These are phyloP conservation scores for Pachyramphus minor DNA, from an alignment of 2,113 vertebrate genomes.

Conservation along the genomic window DNA sequence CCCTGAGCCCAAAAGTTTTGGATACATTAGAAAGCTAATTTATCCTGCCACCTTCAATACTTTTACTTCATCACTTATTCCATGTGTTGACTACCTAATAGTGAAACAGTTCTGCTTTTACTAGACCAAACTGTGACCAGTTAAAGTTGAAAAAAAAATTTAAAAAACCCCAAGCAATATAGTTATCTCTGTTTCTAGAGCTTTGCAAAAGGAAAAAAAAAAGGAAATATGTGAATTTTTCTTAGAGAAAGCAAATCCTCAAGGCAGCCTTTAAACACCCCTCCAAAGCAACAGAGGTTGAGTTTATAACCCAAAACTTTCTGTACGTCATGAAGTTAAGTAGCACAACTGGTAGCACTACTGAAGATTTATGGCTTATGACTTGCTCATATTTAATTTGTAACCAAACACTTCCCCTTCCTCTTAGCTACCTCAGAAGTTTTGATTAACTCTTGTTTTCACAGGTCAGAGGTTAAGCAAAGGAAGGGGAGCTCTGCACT, in stretches of 20 bases:
- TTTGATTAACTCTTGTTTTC: slow-evolving; percentile 85
- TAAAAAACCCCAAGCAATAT: background rate
- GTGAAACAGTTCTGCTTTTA: slow-evolving; percentile 25
- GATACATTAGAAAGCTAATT: slow-evolving; percentile 29
- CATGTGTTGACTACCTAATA: slow-evolving; percentile 20
- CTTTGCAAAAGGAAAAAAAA: background rate
- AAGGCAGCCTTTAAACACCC: background rate
- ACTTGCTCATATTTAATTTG: slow-evolving; percentile 98
- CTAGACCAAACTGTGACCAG: slow-evolving; percentile 15
- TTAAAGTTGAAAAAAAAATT: background rate
- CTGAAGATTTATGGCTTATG: slow-evolving; percentile 89
- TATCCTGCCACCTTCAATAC: slow-evolving; percentile 47
- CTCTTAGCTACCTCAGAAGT: slow-evolving; percentile 87
- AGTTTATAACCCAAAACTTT: slow-evolving; percentile 79
- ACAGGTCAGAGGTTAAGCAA: slow-evolving; percentile 98
- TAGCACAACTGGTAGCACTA: slow-evolving; percentile 76
- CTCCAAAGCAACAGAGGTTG: slow-evolving; percentile 46
- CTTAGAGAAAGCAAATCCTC: background rate
- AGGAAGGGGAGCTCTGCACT: slow-evolving; percentile 85
- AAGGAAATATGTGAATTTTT: background rate
- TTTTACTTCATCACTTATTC: slow-evolving; percentile 39
- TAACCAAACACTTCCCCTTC: slow-evolving; percentile 98
- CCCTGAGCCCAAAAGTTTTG: slow-evolving; percentile 50
- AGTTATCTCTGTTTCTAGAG: background rate
- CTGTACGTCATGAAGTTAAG: slow-evolving; percentile 76